Conservation (phyloP, 2,888 invertebrate genomes). For the Lymantria dispar region DNA sequence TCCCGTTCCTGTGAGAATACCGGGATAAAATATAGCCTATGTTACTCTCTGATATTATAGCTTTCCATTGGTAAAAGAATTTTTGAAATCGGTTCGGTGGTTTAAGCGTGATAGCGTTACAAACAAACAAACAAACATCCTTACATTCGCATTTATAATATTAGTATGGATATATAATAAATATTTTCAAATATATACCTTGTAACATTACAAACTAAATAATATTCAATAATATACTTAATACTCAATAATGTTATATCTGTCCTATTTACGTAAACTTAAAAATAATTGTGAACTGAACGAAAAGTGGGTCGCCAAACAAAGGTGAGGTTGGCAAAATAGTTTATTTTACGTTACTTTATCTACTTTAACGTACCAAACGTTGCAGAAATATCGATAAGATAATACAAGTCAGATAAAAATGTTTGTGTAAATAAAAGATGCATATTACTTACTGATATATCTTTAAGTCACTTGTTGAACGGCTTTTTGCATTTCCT, state of each 20-base stretch:
- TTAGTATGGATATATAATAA: too few species aligned
- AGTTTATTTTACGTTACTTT: conserved; percentile 51
- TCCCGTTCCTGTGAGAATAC: too few species aligned
- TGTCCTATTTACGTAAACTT: conserved; percentile 1
- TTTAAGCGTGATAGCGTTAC: too few species aligned
- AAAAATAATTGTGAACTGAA: conserved; percentile 55
- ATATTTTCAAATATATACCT: too few species aligned
- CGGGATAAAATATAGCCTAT: too few species aligned
- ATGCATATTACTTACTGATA: conserved; percentile 72
- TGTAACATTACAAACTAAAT: too few species aligned
- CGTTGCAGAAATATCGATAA: conserved; percentile 76
- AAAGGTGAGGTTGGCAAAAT: conserved; percentile 76
- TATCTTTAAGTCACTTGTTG: conserved; percentile 41
- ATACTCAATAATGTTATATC: neutral
- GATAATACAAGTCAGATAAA: conserved; percentile 66
- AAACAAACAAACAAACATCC: too few species aligned
- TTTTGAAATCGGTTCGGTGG: too few species aligned
- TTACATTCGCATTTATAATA: too few species aligned
- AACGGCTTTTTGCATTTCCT: conserved; percentile 46
- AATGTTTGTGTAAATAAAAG: conserved; percentile 69
- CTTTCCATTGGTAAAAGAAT: too few species aligned
- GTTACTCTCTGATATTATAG: too few species aligned
- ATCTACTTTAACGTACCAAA: conserved; percentile 50
- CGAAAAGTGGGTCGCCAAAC: conserved; percentile 72
- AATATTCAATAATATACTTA: too few species aligned